Conservation (phyloP, 2,113 vertebrate species). For the Pristiophorus japonicus region DNA sequence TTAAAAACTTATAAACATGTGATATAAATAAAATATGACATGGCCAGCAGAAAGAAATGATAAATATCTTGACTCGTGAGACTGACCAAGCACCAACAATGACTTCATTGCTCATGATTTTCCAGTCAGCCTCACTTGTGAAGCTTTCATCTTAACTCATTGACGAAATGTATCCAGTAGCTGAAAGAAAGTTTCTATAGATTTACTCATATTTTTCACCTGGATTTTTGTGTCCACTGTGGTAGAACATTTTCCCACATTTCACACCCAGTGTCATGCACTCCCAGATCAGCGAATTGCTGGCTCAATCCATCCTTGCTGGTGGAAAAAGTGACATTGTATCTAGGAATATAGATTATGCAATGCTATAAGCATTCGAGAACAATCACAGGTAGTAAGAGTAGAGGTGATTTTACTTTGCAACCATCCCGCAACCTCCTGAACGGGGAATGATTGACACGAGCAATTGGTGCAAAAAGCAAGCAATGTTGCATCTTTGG, state of each 20-base stretch:
- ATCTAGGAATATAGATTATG: background rate
- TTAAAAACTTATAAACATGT: slow-evolving; percentile 28
- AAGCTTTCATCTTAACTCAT: background rate
- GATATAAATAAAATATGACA: background rate
- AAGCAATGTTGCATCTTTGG: background rate
- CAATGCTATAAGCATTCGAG: background rate
- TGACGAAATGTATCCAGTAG: background rate
- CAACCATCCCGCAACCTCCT: background rate
- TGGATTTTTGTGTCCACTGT: background rate
- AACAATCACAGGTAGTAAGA: background rate
- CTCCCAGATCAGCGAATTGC: background rate
- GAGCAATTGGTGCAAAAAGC: background rate
- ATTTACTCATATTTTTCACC: background rate
- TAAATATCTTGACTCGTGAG: background rate
- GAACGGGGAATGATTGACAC: background rate
- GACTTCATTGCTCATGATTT: background rate
- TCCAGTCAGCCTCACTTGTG: background rate
- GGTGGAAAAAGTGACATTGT: background rate
- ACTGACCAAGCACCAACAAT: background rate
- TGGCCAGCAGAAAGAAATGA: background rate
- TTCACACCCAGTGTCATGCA: background rate
- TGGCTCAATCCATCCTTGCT: background rate
- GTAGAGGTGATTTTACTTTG: background rate
- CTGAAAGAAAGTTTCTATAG: background rate
- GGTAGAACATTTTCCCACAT: no score